phyloP scores from a whole-genome alignment of 2,113 vertebrate species.

The Machaerirhynchus nigripectus region DNA sequence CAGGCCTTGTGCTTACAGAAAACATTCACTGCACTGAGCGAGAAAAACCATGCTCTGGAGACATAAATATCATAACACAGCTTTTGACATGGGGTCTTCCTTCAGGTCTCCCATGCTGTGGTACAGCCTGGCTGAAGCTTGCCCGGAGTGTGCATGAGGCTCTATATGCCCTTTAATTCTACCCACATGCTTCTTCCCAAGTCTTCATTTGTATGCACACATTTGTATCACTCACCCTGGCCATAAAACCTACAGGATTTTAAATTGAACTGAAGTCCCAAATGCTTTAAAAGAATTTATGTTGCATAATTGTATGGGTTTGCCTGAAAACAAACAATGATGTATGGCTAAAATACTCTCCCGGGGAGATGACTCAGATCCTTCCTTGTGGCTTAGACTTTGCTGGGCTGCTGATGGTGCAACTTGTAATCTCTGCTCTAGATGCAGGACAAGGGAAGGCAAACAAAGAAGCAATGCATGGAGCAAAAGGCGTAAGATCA shows the following conservation, averaged over 20 bases:
- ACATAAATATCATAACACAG: not conserved
- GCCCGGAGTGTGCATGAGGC: not conserved
- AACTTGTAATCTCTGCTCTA: conserved; percentile 18
- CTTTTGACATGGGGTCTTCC: not conserved
- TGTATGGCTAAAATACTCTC: conserved; percentile 65
- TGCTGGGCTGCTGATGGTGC: conserved; percentile 30
- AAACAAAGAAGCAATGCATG: not conserved
- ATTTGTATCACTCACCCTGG: conserved; percentile 41
- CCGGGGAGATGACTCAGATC: conserved; percentile 49
- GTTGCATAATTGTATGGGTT: conserved; percentile 73
- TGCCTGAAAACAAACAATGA: conserved; percentile 72
- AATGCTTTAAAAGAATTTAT: conserved; percentile 75
- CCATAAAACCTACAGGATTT: conserved; percentile 72
- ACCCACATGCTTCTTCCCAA: not conserved
- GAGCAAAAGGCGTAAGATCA: not conserved
- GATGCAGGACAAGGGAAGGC: not conserved
- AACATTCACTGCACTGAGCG: not conserved
- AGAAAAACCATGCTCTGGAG: conserved; percentile 13
- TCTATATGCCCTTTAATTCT: conserved; percentile 48
- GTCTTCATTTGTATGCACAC: conserved; percentile 55
- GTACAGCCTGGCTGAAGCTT: conserved; percentile 1
- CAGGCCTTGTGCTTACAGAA: not conserved
- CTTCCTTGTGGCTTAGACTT: conserved; percentile 52
- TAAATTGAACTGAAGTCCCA: conserved; percentile 72
- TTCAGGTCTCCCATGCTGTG: not conserved